Base-by-base conservation (phyloP, 2,888 invertebrate species). In the Cataglyphis livida region DNA sequence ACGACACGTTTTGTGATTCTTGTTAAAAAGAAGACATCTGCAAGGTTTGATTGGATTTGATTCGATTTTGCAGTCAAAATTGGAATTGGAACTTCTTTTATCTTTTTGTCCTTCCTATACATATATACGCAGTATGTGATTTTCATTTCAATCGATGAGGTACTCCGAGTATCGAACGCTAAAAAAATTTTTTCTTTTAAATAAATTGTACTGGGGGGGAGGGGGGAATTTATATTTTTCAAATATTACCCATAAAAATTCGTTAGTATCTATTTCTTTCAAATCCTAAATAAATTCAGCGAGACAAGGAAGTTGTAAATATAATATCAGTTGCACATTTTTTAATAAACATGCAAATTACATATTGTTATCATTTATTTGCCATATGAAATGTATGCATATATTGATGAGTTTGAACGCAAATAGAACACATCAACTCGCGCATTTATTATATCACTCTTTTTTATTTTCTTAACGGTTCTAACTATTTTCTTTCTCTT, bases 61-160 rank as follows among this genome's bases (percentile, higher is more conserved):
- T 68, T 54, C 54, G 68, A 76, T 68, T 76, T 68, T 48, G 54
- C 68, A 76, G 38, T 76, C 51, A 66, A 66, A 76, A 76, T 76
- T 76, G 79, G 79, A 74, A 64, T 15, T 41, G 78, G 3, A 73
- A 48, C n/a, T 21, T 44, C 44, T 57, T 59, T 44, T 74, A 57
- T 79, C 73, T 61, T 54, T 74, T 59, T 18, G 6, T n/a, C 48
- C n/a, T 51, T 51, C 2, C 35, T 61, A 44, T 35, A 44, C 25
- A 38, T 9, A 32, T 38, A 38, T 9, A 68, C 10, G 68, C 51
- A 28, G 3, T 28, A 54, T 51, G 74, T 54, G 68, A n/a, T 28
- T 57, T 28, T 28, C 51, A 38, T 54, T 44, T 66, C 10, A 76
- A 68, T 41, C 41, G 68, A 57, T 28, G 15, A 38, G 57, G 0